Conservation (phyloP, 1,140 invertebrate genomes). For the Drosophila parvula region DNA sequence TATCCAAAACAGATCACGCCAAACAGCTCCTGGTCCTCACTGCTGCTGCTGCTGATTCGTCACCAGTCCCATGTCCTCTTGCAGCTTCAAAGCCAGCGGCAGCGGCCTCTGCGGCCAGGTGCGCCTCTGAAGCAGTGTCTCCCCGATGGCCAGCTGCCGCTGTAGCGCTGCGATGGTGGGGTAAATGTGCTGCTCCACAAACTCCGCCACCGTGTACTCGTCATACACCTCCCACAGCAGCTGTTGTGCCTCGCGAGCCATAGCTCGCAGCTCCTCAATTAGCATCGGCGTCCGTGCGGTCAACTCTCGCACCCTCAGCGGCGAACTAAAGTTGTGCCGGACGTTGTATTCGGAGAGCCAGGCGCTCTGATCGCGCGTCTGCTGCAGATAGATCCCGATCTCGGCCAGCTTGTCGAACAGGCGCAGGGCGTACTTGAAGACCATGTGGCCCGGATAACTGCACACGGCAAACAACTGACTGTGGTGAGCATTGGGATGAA, state of each 20-base stretch:
- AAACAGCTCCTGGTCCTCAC: conserved; percentile 7
- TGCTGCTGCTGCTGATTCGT: conserved; percentile 34
- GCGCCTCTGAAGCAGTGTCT: conserved; percentile 78
- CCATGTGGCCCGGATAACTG: conserved; percentile 86
- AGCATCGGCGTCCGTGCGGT: conserved; percentile 87
- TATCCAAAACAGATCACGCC: background rate
- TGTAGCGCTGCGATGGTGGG: conserved; percentile 84
- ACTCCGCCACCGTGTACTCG: conserved; percentile 89
- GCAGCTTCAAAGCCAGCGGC: conserved; percentile 60
- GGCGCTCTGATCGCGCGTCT: conserved; percentile 84
- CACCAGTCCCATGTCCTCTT: conserved; percentile 64
- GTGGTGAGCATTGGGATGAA: conserved; percentile 74
- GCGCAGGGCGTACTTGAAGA: conserved; percentile 86
- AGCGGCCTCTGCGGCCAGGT: conserved; percentile 83
- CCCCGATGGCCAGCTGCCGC: conserved; percentile 83
- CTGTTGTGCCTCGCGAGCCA: conserved; percentile 88
- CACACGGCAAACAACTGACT: conserved; percentile 74
- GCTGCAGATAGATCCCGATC: conserved; percentile 83
- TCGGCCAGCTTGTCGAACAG: conserved; percentile 86
- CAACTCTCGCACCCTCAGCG: conserved; percentile 89
- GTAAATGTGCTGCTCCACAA: conserved; percentile 88
- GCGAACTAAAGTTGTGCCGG: conserved; percentile 90
- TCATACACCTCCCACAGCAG: conserved; percentile 89
- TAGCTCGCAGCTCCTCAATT: conserved; percentile 86
- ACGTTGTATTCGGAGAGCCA: conserved; percentile 93